Conservation (phyloP, 2,797 vertebrate genomes). For the Microctenopoma stevenorrisi region DNA sequence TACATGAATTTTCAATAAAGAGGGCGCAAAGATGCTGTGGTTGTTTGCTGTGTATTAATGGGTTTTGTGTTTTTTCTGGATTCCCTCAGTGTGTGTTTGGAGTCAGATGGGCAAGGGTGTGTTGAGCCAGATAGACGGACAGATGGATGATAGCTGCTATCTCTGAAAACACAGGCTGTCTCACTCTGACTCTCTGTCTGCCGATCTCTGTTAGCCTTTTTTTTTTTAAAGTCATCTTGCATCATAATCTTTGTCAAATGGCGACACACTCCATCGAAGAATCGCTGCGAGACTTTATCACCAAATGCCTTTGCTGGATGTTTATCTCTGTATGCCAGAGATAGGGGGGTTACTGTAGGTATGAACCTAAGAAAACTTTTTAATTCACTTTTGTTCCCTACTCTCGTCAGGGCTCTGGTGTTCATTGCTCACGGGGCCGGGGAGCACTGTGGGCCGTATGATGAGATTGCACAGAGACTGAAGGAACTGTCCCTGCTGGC, state of each 20-base stretch:
- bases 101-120: slow-evolving; percentile 26
- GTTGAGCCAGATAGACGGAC: slow-evolving; percentile 18
- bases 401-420: slow-evolving; percentile 87
- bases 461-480: slow-evolving; percentile 90
- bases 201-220: not conserved
- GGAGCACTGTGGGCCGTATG: slow-evolving; percentile 92
- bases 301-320: not conserved
- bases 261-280: not conserved
- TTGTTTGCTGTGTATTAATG: slow-evolving; percentile 12
- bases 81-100: slow-evolving; percentile 38
- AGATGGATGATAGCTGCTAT: slow-evolving; percentile 58
- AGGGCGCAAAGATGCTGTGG: not conserved
- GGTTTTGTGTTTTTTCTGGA: slow-evolving; percentile 38
- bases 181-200: slow-evolving; percentile 15
- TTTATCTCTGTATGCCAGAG: slow-evolving; percentile 4
- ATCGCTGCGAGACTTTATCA: not conserved
- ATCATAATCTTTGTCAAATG: too few relatives aligned
- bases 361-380: not conserved
- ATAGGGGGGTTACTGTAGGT: not conserved
- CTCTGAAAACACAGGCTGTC: slow-evolving; percentile 44
- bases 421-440: slow-evolving; percentile 93
- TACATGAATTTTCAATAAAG: not conserved
- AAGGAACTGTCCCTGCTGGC: slow-evolving; percentile 87
- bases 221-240: slow-evolving; percentile 2
- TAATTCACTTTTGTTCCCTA: not conserved